Percentiles rank a stretch among this genome's conserved stretches.
Evolutionary conservation across 92 coral and sea anemone species (phyloP).

Genomic region (Parazoanthus atlanticus): DNA sequence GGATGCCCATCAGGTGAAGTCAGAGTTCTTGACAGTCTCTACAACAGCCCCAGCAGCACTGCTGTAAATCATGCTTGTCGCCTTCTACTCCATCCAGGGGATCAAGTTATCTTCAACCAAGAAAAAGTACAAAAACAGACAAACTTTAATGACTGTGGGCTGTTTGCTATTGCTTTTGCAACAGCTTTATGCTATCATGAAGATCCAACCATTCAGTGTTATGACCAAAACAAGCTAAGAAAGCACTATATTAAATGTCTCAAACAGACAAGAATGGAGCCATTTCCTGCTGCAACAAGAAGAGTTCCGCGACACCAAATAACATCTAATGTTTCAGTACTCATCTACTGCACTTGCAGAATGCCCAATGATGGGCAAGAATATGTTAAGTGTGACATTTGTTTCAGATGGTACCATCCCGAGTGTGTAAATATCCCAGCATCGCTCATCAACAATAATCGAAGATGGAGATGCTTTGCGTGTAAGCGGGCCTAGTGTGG

Average conservation of each 20-base stretch:
- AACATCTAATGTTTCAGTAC: slow-evolving; percentile 30
- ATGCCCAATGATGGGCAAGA: slow-evolving; percentile 41
- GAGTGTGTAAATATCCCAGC: slow-evolving; percentile 46
- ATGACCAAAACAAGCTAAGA: slow-evolving; percentile 21
- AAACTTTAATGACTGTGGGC: slow-evolving; percentile 42
- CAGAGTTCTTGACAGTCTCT: slow-evolving; percentile 51
- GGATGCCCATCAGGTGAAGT: slow-evolving; percentile 45
- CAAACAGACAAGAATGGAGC: slow-evolving; percentile 38
- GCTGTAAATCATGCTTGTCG: slow-evolving; percentile 44
- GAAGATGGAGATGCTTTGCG: no score
- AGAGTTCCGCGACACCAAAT: slow-evolving; percentile 50
- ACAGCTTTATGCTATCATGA: slow-evolving; percentile 28
- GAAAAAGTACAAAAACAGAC: slow-evolving; percentile 53
- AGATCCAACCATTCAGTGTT: slow-evolving; percentile 30
- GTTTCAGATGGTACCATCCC: slow-evolving; percentile 50
- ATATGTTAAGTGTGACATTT: slow-evolving; percentile 43
- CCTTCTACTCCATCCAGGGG: slow-evolving; percentile 17
- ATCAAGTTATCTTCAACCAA: slow-evolving; percentile 17
- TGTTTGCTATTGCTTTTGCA: slow-evolving; percentile 45
- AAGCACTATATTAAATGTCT: slow-evolving; percentile 43
- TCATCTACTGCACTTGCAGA: slow-evolving; percentile 40
- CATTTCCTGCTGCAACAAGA: slow-evolving; percentile 39
- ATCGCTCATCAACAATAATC: no score
- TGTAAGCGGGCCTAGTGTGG: no score
- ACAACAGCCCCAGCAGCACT: slow-evolving; percentile 25